Percentiles rank a stretch among this genome's conserved stretches.
Conservation (phyloP, 2,797 vertebrate species). For the Hydrolagus colliei region DNA sequence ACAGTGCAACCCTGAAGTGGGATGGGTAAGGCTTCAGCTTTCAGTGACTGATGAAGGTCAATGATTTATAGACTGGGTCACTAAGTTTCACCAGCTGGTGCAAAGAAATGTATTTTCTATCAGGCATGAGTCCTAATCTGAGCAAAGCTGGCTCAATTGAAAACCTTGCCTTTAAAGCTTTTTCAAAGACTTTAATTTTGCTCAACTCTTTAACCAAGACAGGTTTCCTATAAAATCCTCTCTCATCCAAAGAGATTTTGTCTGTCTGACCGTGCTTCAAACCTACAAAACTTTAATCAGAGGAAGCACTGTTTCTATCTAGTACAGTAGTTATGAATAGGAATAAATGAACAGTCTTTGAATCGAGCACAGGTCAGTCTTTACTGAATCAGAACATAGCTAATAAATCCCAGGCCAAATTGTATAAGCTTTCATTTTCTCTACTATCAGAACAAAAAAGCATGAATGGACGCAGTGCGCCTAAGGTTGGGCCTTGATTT, state of each 20-base stretch:
- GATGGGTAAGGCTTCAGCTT: slow-evolving; percentile 40
- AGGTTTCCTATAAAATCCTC: slow-evolving; percentile 16
- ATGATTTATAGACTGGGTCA: slow-evolving; percentile 39
- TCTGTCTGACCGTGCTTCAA: neutral
- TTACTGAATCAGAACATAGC: neutral
- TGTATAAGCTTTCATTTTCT: neutral
- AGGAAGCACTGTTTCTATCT: neutral
- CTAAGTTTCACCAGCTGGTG: slow-evolving; percentile 11
- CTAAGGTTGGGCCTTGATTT: no score
- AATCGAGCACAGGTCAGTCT: no score
- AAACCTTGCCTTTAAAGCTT: slow-evolving; percentile 20
- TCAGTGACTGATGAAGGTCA: slow-evolving; percentile 47
- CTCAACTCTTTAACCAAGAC: slow-evolving; percentile 20
- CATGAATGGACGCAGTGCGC: no score
- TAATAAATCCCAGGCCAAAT: neutral
- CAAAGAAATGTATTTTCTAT: slow-evolving; percentile 29
- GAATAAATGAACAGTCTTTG: no score
- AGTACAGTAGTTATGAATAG: no score
- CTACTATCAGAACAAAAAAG: neutral
- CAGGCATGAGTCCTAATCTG: slow-evolving; percentile 12
- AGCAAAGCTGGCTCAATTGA: slow-evolving; percentile 19
- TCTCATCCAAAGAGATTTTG: neutral
- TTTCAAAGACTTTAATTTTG: slow-evolving; percentile 25
- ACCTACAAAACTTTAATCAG: neutral
- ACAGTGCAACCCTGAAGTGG: slow-evolving; percentile 40